Percentiles rank a stretch among this genome's conserved stretches.
These are phyloP conservation scores for Teleogryllus oceanicus DNA, from an alignment of 2,888 invertebrate species.

Conservation along the genomic window DNA sequence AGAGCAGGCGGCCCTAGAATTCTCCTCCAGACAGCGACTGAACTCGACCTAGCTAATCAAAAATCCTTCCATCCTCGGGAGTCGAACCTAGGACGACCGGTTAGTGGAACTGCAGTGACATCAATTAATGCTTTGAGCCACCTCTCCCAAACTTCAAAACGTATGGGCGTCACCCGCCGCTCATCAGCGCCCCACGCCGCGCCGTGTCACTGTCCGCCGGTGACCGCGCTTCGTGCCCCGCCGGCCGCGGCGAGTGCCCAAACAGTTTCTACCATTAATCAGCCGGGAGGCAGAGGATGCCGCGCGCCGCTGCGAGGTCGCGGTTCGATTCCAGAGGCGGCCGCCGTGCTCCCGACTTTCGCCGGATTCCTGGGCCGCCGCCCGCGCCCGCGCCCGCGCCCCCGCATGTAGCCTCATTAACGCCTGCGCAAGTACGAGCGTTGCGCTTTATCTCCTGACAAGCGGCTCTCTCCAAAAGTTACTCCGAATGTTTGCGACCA, in stretches of 20 bases:
- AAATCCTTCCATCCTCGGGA: no score
- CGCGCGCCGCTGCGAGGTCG: neutral
- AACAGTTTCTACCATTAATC: neutral
- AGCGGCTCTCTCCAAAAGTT: neutral
- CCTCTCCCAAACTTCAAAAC: no score
- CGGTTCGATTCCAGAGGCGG: neutral
- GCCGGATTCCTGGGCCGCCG: neutral
- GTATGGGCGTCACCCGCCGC: no score
- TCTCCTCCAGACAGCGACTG: no score
- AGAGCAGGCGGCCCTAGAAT: no score
- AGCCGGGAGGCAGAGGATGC: neutral
- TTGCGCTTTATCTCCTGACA: neutral
- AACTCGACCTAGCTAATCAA: no score
- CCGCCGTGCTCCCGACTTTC: neutral
- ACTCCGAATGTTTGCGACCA: neutral
- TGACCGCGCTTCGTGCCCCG: no score
- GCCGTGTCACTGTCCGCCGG: neutral
- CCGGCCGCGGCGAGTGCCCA: neutral
- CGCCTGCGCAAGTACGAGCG: neutral
- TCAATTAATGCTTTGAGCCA: no score
- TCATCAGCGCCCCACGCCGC: neutral
- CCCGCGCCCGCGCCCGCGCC: neutral
- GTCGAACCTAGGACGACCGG: no score
- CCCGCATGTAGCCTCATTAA: neutral
- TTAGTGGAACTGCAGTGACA: no score